Evolutionary conservation across 2,797 vertebrate species (phyloP), one percentile per base, ranked within the genome.

Genomic region (Trachops cirrhosus): DNA sequence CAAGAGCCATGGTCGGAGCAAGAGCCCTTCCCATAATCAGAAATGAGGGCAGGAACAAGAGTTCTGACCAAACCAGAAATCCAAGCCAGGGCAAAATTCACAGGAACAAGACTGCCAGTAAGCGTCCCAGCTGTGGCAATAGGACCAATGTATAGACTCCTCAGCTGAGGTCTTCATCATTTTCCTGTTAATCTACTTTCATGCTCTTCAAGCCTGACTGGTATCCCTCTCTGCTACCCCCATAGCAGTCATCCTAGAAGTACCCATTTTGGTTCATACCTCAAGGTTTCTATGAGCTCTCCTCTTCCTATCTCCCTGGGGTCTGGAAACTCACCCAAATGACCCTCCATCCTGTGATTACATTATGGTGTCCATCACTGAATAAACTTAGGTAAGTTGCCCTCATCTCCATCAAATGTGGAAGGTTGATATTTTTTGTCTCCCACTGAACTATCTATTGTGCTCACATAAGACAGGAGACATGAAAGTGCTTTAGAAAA

Each of bases 361-460:
- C 78, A 34, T 54, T 78, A 12, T 86, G 62, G 37, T 79, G 44
- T 94, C 50, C 59, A 50, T 82, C 34, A 92, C 46, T 52, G 15
- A n/a, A 9, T 87, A 4, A 48, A 44, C 14, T 73, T 77, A 89
- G 93, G 96, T 97, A 83, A 96, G 96, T 97, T 95, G 80, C 39
- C 29, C 12, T 73, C 32, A 46, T 77, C 9, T 77, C 50, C 21
- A 73, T 73, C 67, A 88, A 50, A 67, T 86, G n/a, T 59, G 73
- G 71, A 89, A 48, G 5, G 32, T 39, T 78, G 14, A 12, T 94
- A 37, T 41, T 83, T 86, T 94, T 80, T 73, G 37, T 83, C 29
- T 68, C 18, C n/a, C 79, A 32, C 12, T 41, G 48, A 46, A 4
- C n/a, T 64, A 1, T 87, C n/a, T 95, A 11, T 77, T 85, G 32